Percentiles rank a stretch among this genome's conserved stretches.
phyloP scores from a whole-genome alignment of 1,140 invertebrate species.

The Lepidostoma basale region DNA sequence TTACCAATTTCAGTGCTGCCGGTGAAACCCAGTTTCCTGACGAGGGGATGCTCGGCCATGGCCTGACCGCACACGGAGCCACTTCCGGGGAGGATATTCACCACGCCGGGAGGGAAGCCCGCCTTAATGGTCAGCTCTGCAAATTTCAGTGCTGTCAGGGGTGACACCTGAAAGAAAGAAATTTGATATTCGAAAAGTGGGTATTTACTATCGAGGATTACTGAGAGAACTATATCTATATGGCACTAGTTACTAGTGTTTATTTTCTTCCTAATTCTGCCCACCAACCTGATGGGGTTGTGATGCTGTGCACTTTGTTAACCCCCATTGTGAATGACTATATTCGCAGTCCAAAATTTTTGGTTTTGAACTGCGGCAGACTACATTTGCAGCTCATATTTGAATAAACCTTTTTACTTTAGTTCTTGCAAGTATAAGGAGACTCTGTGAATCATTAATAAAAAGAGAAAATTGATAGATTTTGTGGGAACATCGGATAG shows the following conservation, averaged over 20 bases:
- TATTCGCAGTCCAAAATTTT: background rate
- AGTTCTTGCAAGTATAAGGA: background rate
- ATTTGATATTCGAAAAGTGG: too few species aligned
- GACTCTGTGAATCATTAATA: background rate
- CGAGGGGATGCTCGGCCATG: conserved; percentile 79
- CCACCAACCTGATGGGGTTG: too few species aligned
- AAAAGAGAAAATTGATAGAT: too few species aligned
- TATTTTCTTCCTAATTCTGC: too few species aligned
- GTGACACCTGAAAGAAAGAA: conserved; percentile 70
- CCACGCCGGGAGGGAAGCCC: conserved; percentile 92
- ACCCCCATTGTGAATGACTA: background rate
- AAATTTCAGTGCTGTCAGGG: conserved; percentile 92
- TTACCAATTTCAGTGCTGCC: conserved; percentile 87
- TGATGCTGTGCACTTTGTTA: background rate
- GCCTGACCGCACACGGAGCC: conserved; percentile 82
- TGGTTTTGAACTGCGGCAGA: background rate
- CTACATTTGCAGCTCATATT: too few species aligned
- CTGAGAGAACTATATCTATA: too few species aligned
- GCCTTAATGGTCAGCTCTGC: conserved; percentile 85
- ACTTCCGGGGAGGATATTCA: conserved; percentile 89
- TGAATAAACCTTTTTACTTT: too few species aligned
- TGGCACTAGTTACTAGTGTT: too few species aligned
- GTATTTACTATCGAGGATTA: too few species aligned
- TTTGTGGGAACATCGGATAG: too few species aligned
- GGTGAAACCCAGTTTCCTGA: conserved; percentile 93